phyloP scores from a whole-genome alignment of 2,888 invertebrate genomes.

The Holacanthella duospinosa region DNA sequence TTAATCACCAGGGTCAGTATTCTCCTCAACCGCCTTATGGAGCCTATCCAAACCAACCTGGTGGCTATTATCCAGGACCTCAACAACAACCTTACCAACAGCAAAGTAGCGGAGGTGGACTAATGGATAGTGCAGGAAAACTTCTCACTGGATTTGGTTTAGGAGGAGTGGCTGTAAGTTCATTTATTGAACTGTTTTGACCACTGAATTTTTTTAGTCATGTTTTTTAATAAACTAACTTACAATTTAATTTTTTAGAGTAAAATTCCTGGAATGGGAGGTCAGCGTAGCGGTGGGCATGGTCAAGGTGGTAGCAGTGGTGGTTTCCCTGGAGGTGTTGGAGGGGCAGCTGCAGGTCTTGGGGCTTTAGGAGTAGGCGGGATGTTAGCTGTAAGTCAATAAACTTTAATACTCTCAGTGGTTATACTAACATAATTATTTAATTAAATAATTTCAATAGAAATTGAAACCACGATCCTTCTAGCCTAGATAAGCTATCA shows the following conservation, averaged over 20 bases:
- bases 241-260: conserved; percentile 14
- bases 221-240: neutral
- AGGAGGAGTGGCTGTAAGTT: conserved; percentile 26
- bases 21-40: conserved; percentile 36
- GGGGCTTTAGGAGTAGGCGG: neutral
- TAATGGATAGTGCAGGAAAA: conserved; percentile 25
- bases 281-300: conserved; percentile 13
- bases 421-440: too few species aligned
- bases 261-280: conserved; percentile 28
- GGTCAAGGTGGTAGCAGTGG: conserved; percentile 17
- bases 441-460: too few species aligned
- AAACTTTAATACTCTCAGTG: neutral
- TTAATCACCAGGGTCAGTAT: conserved; percentile 6
- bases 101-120: conserved; percentile 15
- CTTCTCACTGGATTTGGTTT: conserved; percentile 31
- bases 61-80: conserved; percentile 13
- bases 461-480: too few species aligned
- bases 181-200: neutral
- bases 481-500: too few species aligned
- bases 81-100: conserved; percentile 9
- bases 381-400: neutral
- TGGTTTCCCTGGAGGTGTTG: neutral
- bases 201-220: neutral
- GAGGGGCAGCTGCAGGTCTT: neutral
- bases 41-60: conserved; percentile 16